Percentiles rank a stretch among this genome's conserved stretches.
Evolutionary conservation across 1,140 invertebrate species (phyloP).

Genomic region (Lethrus apterus): DNA sequence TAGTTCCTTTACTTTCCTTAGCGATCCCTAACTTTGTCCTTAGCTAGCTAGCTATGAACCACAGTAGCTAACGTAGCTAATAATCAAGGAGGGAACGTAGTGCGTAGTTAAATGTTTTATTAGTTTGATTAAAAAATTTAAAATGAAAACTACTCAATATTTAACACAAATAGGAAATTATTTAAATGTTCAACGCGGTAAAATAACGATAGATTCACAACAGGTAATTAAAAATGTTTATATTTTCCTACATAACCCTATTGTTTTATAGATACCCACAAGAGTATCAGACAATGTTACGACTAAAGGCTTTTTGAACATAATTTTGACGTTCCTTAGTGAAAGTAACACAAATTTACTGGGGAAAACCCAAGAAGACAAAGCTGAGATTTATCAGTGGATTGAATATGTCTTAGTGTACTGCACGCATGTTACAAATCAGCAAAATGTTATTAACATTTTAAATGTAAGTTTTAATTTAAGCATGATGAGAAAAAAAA

Average conservation of each 20-base stretch:
- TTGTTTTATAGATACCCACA: conserved; percentile 18
- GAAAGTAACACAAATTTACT: conserved; percentile 26
- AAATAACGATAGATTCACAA: conserved; percentile 22
- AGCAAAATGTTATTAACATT: conserved; percentile 21
- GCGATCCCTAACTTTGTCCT: no score
- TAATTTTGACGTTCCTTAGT: conserved; percentile 27
- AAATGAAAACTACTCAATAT: conserved; percentile 14
- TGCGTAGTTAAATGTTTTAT: no score
- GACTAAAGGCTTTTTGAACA: conserved; percentile 24
- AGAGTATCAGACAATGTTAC: conserved; percentile 14
- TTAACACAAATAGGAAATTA: conserved; percentile 23
- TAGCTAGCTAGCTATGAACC: no score
- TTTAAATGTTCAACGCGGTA: conserved; percentile 21
- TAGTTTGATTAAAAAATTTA: no score
- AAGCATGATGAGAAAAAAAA: no score
- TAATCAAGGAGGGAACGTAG: no score
- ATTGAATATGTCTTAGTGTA: conserved; percentile 34
- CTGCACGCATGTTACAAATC: conserved; percentile 14
- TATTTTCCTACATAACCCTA: conserved; percentile 5
- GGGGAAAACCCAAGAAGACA: conserved; percentile 22
- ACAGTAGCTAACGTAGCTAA: no score
- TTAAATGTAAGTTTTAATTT: no score
- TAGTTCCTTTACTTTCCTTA: no score
- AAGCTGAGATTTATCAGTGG: conserved; percentile 35
- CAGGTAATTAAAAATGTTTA: conserved; percentile 17